Evolutionary conservation across 2,797 vertebrate genomes (phyloP).

Genomic region (Antrozous pallidus): DNA sequence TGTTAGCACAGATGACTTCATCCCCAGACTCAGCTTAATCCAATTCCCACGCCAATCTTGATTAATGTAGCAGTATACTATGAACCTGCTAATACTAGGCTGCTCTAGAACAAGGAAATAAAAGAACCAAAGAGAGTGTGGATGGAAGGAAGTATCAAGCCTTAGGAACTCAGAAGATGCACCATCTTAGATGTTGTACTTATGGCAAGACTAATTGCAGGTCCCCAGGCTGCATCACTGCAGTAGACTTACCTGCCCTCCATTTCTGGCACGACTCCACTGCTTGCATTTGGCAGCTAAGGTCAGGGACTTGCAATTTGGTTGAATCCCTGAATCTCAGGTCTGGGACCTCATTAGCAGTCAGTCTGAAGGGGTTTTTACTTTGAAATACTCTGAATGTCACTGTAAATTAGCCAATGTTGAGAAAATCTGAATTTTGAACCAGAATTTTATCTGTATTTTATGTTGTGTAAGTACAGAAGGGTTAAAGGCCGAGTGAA

Average conservation of each 20-base stretch:
- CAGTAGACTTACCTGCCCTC: background rate
- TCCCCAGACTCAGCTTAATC: background rate
- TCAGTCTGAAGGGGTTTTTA: background rate
- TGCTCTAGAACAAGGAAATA: background rate
- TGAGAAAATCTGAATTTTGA: background rate
- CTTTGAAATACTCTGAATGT: slow-evolving; percentile 13
- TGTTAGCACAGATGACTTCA: background rate
- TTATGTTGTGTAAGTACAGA: background rate
- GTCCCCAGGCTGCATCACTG: background rate
- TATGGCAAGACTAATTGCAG: background rate
- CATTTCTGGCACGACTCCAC: background rate
- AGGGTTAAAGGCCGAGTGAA: background rate
- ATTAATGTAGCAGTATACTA: background rate
- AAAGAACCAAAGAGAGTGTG: background rate
- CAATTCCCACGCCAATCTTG: background rate
- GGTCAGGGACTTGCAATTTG: background rate
- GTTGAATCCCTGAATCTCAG: background rate
- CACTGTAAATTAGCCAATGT: background rate
- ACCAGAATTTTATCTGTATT: slow-evolving; percentile 6
- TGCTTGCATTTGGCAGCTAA: background rate
- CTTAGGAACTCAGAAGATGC: background rate
- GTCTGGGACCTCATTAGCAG: background rate
- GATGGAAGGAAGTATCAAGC: background rate
- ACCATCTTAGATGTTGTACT: background rate
- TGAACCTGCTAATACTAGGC: background rate